Base-by-base conservation (phyloP, 2,797 vertebrate species). In the Sternarchorhynchus goeldii region DNA sequence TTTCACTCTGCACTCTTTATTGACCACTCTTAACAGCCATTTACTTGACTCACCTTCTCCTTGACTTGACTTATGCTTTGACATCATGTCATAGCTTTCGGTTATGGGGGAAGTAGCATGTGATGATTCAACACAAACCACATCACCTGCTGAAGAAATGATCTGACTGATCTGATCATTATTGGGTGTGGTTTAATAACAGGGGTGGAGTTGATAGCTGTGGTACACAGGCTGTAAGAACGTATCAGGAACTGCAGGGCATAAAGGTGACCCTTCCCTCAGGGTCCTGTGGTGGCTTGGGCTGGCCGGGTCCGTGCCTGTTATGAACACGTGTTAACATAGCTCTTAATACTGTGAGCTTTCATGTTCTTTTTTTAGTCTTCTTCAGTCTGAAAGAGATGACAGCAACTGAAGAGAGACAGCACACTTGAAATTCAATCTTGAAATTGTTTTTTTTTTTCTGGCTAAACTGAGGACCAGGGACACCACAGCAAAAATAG, bases 401-500 rank as follows among this genome's bases (percentile, higher is more conserved):
- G 58, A 87, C 81, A 84, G 81, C 20, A 83, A 25, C 25, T 25
- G 25, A 25, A 25, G 25, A 25, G 25, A 25, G 25, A 25, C 25
- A 58, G 73, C 32, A 79, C 59, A 75, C 81, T 25, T 82, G 31
- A 57, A 50, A 34, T 58, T 71, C 71, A 74, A 81, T 71, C 83
- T 50, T 65, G 45, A 85, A n/a, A 34, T 78, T 79, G 62, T 45
- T 39, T 78, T 87, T 80, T 64, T 45, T 39, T 78, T 87, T 81
- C 86, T 80, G 75, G 82, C 88, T 87, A 85, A 83, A 79, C 82
- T 79, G 82, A 84, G 70, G 75, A 85, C 83, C 65, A 53, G 80
- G 58, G 82, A 83, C 76, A 36, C 69, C 67, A 77, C 70, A 80
- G 85, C 57, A 83, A 84, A 87, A 91, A 87, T 90, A 93, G 92